phyloP scores from a whole-genome alignment of 2,113 vertebrate species.

The Callopanchax toddi region DNA sequence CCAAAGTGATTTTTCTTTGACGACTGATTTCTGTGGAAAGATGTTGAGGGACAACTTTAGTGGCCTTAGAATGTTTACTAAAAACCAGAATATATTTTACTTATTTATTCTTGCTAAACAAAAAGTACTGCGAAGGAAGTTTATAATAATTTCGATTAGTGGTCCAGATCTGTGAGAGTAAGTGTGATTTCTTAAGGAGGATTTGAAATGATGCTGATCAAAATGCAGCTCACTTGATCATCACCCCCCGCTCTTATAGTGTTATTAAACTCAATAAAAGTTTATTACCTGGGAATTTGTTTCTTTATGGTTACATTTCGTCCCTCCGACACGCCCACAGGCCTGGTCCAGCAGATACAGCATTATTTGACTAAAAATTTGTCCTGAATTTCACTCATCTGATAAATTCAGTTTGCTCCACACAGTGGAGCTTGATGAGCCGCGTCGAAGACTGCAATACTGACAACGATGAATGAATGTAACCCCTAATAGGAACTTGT shows the following conservation, averaged over 20 bases:
- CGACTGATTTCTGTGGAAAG: slow-evolving; percentile 44
- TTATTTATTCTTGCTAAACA: background rate
- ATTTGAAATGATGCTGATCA: no score
- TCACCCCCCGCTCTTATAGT: background rate
- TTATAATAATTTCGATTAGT: background rate
- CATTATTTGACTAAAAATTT: slow-evolving; percentile 2
- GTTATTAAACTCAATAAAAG: slow-evolving; percentile 7
- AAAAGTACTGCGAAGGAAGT: slow-evolving; percentile 1
- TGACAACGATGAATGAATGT: slow-evolving; percentile 56
- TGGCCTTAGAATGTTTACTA: slow-evolving; percentile 17
- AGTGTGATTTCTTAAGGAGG: no score
- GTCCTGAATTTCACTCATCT: slow-evolving; percentile 33
- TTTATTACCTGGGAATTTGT: background rate
- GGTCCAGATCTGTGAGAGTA: no score
- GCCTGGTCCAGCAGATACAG: slow-evolving; percentile 12
- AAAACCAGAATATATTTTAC: slow-evolving; percentile 19
- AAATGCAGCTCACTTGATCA: slow-evolving; percentile 4
- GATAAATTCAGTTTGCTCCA: slow-evolving; percentile 34
- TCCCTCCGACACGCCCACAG: background rate
- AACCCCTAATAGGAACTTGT: slow-evolving; percentile 3
- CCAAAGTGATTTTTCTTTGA: slow-evolving; percentile 53
- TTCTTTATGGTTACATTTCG: slow-evolving; percentile 7
- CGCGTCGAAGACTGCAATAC: slow-evolving; percentile 14
- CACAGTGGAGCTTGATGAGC: slow-evolving; percentile 16
- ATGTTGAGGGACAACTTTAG: slow-evolving; percentile 21